phyloP scores from a whole-genome alignment of 1,140 invertebrate genomes.

The Drosophila ambigua region DNA sequence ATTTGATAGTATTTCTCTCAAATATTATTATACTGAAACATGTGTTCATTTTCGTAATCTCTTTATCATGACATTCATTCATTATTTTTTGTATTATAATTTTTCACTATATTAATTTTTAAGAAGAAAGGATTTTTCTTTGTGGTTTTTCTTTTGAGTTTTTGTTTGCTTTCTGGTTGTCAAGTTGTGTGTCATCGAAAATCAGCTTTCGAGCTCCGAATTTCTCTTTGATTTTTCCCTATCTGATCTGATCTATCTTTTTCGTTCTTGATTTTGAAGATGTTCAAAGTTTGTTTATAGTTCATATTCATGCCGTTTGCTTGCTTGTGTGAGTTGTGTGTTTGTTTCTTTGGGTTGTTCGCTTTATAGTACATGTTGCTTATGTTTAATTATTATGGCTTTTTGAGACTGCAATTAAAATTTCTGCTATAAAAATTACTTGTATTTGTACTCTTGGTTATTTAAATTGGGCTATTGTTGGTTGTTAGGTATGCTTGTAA shows the following conservation, averaged over 20 bases:
- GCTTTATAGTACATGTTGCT: constrained; percentile 44
- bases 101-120: constrained; percentile 43
- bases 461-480: constrained; percentile 84
- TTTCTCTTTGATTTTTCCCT: constrained; percentile 42
- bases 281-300: constrained; percentile 28
- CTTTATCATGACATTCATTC: constrained; percentile 20
- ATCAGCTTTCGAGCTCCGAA: constrained; percentile 44
- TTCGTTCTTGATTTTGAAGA: constrained; percentile 29
- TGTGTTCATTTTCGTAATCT: constrained; percentile 10
- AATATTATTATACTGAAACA: constrained; percentile 19
- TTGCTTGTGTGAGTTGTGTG: constrained; percentile 24
- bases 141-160: constrained; percentile 15
- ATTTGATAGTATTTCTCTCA: constrained; percentile 28
- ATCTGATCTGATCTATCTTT: constrained; percentile 21
- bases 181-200: constrained; percentile 48
- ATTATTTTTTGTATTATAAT: constrained; percentile 21
- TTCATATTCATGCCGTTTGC: constrained; percentile 60
- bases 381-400: constrained; percentile 64
- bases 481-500: constrained; percentile 80
- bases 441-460: constrained; percentile 84
- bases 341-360: constrained; percentile 34
- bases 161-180: constrained; percentile 33
- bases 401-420: constrained; percentile 81
- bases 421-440: constrained; percentile 83
- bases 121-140: constrained; percentile 80